phyloP scores from a whole-genome alignment of 2,888 invertebrate species.

The Watsonalla binaria region DNA sequence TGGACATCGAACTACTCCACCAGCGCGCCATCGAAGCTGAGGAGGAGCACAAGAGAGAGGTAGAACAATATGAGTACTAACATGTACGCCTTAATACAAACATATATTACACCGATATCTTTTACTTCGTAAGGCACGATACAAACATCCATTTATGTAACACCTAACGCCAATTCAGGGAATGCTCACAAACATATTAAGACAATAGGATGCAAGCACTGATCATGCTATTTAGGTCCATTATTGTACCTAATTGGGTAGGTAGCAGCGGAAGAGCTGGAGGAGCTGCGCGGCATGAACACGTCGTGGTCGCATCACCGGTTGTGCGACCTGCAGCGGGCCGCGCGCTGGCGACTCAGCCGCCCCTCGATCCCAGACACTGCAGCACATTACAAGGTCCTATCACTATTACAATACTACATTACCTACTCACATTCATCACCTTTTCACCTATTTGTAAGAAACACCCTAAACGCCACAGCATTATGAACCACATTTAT shows the following conservation, averaged over 20 bases:
- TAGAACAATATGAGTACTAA: conserved; percentile 20
- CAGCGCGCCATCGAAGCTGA: conserved; percentile 81
- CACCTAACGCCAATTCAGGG: no score
- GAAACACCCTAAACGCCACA: no score
- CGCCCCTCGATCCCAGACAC: conserved; percentile 66
- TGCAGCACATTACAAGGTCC: conserved; percentile 50
- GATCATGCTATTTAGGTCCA: background rate
- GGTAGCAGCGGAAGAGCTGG: conserved; percentile 61
- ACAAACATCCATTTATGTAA: background rate
- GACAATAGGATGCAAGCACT: no score
- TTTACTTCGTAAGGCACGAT: background rate
- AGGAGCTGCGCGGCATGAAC: conserved; percentile 67
- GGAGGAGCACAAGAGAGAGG: conserved; percentile 75
- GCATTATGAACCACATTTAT: no score
- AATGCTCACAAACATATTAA: no score
- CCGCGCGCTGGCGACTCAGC: conserved; percentile 55
- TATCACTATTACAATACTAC: background rate
- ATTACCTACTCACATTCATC: background rate
- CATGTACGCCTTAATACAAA: background rate
- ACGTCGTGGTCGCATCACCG: conserved; percentile 70
- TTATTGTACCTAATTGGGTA: conserved; percentile 14
- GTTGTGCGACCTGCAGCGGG: conserved; percentile 59
- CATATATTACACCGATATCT: background rate
- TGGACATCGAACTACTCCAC: conserved; percentile 80
- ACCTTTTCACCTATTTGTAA: no score